phyloP scores from a whole-genome alignment of 1,140 invertebrate species.

The Brachionus paranguensis region DNA sequence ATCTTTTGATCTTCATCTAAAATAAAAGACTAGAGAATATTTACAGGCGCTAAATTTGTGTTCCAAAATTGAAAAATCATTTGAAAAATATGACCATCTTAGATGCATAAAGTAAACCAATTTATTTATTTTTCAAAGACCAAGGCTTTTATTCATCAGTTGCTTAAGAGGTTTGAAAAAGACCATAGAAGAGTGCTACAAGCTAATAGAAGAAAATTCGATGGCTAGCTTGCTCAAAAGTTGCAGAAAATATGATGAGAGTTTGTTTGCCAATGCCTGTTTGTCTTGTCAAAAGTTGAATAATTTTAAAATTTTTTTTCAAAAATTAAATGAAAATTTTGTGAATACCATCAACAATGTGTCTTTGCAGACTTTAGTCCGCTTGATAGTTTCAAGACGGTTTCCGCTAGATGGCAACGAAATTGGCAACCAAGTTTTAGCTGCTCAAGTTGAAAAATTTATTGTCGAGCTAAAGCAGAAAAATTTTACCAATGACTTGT shows the following conservation, averaged over 20 bases:
- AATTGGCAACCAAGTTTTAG: not conserved
- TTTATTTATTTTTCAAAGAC: not conserved
- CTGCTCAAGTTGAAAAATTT: not conserved
- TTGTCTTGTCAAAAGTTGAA: not conserved
- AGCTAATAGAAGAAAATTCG: constrained; percentile 4
- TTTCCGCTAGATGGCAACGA: not conserved
- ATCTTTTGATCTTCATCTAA: no score
- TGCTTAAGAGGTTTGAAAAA: not conserved
- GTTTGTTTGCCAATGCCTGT: not conserved
- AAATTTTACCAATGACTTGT: constrained; percentile 4
- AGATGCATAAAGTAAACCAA: constrained; percentile 8
- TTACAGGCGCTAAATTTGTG: not conserved
- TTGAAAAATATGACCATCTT: not conserved
- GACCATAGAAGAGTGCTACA: not conserved
- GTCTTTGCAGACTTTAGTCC: not conserved
- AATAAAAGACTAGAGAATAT: not conserved
- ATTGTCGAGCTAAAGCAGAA: not conserved
- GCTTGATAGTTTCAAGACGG: not conserved
- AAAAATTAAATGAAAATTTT: not conserved
- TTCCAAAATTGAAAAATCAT: not conserved
- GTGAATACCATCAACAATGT: not conserved
- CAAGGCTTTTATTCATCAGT: not conserved
- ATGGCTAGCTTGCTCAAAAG: not conserved
- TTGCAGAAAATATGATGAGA: constrained; percentile 6
- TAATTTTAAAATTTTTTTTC: not conserved